Percentiles rank a stretch among this genome's conserved stretches.
These are phyloP conservation scores for Paralichthys olivaceus DNA, from an alignment of 2,113 vertebrate genomes.

Conservation along the genomic window DNA sequence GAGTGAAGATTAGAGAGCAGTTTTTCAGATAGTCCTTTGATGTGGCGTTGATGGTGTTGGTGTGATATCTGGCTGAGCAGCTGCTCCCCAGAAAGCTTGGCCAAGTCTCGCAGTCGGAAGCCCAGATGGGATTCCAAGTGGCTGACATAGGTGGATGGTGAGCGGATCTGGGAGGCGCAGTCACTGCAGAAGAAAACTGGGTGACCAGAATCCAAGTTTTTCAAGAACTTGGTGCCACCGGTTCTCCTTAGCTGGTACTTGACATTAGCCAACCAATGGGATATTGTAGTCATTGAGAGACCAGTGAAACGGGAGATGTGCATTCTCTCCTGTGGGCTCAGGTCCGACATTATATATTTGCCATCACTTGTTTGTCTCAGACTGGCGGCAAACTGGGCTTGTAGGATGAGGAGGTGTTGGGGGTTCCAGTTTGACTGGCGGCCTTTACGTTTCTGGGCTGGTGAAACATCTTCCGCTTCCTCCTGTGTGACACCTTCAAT, in stretches of 20 bases:
- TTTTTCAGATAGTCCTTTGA: slow-evolving; percentile 96
- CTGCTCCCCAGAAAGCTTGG: slow-evolving; percentile 95
- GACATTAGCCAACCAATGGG: slow-evolving; percentile 99
- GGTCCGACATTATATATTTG: slow-evolving; percentile 98
- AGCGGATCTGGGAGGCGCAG: slow-evolving; percentile 98
- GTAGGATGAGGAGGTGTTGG: slow-evolving; percentile 97
- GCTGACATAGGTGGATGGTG: slow-evolving; percentile 97
- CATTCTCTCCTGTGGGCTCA: slow-evolving; percentile 99
- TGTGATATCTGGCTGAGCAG: slow-evolving; percentile 91
- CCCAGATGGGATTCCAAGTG: slow-evolving; percentile 98
- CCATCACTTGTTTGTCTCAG: slow-evolving; percentile 95
- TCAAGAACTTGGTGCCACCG: slow-evolving; percentile 99
- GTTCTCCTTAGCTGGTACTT: slow-evolving; percentile 99
- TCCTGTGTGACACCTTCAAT: slow-evolving; percentile 92
- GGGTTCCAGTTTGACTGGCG: slow-evolving; percentile 99
- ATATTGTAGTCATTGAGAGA: slow-evolving; percentile 99
- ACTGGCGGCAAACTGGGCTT: slow-evolving; percentile 98
- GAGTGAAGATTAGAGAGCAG: slow-evolving; percentile 84
- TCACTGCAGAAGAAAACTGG: slow-evolving; percentile 99
- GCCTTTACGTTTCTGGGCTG: slow-evolving; percentile 97
- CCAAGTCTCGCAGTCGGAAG: slow-evolving; percentile 96
- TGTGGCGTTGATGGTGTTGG: slow-evolving; percentile 82
- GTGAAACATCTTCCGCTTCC: slow-evolving; percentile 93
- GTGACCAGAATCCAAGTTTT: slow-evolving; percentile 98
- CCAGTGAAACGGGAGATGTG: slow-evolving; percentile 98